These are phyloP conservation scores for Hemitrygon akajei DNA, from an alignment of 2,797 vertebrate genomes.

Conservation along the genomic window DNA sequence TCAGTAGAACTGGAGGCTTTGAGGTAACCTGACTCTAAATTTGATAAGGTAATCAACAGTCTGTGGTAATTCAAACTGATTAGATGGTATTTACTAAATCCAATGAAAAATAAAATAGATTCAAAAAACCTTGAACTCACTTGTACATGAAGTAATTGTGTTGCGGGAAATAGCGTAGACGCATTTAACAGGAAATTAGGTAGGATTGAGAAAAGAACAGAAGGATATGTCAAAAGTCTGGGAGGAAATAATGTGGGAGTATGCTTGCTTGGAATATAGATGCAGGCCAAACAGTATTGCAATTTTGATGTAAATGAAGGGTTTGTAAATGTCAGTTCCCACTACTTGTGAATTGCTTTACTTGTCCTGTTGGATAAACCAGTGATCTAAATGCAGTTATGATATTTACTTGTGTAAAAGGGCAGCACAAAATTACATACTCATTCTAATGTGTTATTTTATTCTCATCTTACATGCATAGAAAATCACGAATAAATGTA, in stretches of 20 bases:
- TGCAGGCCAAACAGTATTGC: not conserved
- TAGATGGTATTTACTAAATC: not conserved
- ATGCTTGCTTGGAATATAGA: not conserved
- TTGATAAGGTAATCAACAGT: too few relatives aligned
- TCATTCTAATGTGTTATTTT: not conserved
- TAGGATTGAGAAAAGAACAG: not conserved
- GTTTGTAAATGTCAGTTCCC: not conserved
- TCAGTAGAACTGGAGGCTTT: too few relatives aligned
- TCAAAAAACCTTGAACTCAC: not conserved
- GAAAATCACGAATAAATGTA: not conserved
- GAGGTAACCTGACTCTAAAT: too few relatives aligned
- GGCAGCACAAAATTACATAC: not conserved
- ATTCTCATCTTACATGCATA: not conserved
- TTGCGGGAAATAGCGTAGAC: not conserved
- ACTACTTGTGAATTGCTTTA: not conserved
- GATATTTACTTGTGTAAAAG: not conserved
- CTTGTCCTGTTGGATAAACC: slow-evolving; percentile 1
- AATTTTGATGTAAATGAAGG: not conserved
- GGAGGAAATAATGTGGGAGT: not conserved
- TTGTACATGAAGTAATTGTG: not conserved
- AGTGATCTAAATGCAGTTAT: not conserved
- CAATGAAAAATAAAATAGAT: not conserved
- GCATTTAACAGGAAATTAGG: not conserved
- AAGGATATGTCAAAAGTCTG: not conserved
- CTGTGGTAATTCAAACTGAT: too few relatives aligned